Base-by-base conservation (phyloP, 2,113 vertebrate species). In the Probosciger aterrimus region DNA sequence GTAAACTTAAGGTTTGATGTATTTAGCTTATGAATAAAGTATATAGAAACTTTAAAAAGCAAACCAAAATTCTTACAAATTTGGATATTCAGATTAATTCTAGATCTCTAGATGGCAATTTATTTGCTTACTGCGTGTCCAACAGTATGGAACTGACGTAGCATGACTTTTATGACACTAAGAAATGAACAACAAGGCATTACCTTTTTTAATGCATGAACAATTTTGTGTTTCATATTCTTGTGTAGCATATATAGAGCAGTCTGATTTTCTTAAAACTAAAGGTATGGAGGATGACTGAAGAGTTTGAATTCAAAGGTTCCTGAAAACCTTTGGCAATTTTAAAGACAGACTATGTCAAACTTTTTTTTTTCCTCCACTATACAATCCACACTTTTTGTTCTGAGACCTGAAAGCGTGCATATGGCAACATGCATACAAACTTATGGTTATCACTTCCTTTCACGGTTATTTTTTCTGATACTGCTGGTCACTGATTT, bases 31-130 rank as follows among this genome's bases (percentile, higher is more conserved):
- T 3, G 1, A 73, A 74, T 53, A 65, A 89, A 65, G 5, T 31
- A 35, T 5, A 60, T 0, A 39, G 50, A 49, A 47, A 30, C 1
- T 2, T 15, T 31, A 41, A 60, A 82, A 71, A 22, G 0, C 3
- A 68, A 65, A 37, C 8, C 6, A 60, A 60, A 77, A 35, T 39
- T 68, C 1, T 59, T 67, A 57, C 33, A 27, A 25, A 3, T 55
- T 23, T 50, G 35, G 35, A 60, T 73, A 62, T 30, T 78, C 14
- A 24, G 11, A 78, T 74, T 74, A 89, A 74, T 69, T 84, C 30
- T 69, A 77, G 9, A 11, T 86, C n/a, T 69, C 59, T 57, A 17
- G 3, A 16, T 1, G 4, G 16, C 15, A 82, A 49, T 67, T 78
- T 68, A 69, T 67, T 78, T 70, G 78, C 16, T 70, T 25, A 59